Evolutionary conservation across 2,113 vertebrate genomes (phyloP), one percentile per base, ranked within the genome.

Genomic region (Sterrhoptilus dennistouni): DNA sequence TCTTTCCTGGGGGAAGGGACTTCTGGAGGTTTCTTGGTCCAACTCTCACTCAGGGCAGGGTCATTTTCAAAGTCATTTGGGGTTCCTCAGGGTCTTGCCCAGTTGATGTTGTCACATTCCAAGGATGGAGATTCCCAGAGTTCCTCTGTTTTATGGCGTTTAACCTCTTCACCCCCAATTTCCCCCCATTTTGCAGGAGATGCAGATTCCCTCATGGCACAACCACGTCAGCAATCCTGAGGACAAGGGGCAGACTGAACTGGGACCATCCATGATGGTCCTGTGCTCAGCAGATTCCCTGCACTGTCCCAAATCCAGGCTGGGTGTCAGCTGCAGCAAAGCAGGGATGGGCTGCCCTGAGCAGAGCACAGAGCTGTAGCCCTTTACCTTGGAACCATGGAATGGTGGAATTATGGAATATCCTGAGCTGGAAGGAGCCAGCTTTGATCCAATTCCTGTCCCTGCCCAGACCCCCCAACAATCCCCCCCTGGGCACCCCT

Each of bases 381-480:
- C 5, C 31, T 60, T 93, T 11, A 29, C 20, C 42, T 79, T 66
- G 21, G 17, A 81, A 36, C 14, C 4, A 9, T 14, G 29, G n/a
- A 80, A 49, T 42, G 1, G 8, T 16, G n/a, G 33, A 80, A 49
- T 42, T 1, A n/a, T 53, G n/a, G 49, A 47, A 47, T 54, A 0
- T 36, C 44, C 59, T 65, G 52, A 38, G 33, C 1, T 3, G 22
- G 17, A 8, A 54, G 9, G 14, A 18, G 8, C 31, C 27, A 22
- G 10, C 29, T 35, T 0, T 9, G 12, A 54, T 3, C 33, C 35
- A 64, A 7, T 5, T 1, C 15, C n/a, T 12, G 21, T 1, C 69
- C 71, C 53, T 44, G 36, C 36, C 6, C 71, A 76, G 61, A 18
- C 16, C 2, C 29, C 49, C 63, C 83, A 76, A 7, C 44, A 68